Evolutionary conservation across 2,888 invertebrate species (phyloP).

Genomic region (Pollenia griseotomentosa): DNA sequence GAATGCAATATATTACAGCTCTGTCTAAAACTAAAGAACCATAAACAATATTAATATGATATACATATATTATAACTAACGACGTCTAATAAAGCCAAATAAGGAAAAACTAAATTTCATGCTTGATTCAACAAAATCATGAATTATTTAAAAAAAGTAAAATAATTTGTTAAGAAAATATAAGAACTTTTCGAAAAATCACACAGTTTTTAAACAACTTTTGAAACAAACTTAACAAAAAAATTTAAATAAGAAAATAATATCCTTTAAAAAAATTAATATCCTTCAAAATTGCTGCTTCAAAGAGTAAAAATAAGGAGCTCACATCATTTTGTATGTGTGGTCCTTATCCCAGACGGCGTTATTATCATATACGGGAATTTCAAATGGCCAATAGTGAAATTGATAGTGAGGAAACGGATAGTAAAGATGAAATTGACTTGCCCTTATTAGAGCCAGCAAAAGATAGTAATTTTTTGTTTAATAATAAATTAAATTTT

Average conservation of each 20-base stretch:
- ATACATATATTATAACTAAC: conserved; percentile 30
- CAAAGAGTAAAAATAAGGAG: conserved; percentile 77
- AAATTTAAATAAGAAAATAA: neutral
- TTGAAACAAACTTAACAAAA: conserved; percentile 30
- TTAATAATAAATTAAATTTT: neutral
- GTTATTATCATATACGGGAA: conserved; percentile 81
- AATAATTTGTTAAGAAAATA: conserved; percentile 45
- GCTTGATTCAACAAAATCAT: conserved; percentile 75
- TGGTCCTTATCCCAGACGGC: conserved; percentile 80
- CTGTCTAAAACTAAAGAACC: neutral
- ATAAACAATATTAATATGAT: conserved; percentile 4
- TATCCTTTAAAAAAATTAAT: conserved; percentile 20
- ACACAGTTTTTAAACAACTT: conserved; percentile 48
- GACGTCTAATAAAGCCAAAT: conserved; percentile 70
- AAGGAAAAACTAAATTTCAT: conserved; percentile 77
- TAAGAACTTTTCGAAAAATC: conserved; percentile 28
- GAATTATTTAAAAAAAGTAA: conserved; percentile 52
- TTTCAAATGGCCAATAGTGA: conserved; percentile 80
- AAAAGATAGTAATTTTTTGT: conserved; percentile 44
- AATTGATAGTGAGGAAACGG: conserved; percentile 79
- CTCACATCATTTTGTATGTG: conserved; percentile 82
- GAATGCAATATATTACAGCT: no score
- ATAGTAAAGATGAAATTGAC: conserved; percentile 77
- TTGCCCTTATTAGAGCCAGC: conserved; percentile 45
- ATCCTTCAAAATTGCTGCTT: conserved; percentile 82